phyloP scores from a whole-genome alignment of 2,888 invertebrate species.

The Nezara viridula region DNA sequence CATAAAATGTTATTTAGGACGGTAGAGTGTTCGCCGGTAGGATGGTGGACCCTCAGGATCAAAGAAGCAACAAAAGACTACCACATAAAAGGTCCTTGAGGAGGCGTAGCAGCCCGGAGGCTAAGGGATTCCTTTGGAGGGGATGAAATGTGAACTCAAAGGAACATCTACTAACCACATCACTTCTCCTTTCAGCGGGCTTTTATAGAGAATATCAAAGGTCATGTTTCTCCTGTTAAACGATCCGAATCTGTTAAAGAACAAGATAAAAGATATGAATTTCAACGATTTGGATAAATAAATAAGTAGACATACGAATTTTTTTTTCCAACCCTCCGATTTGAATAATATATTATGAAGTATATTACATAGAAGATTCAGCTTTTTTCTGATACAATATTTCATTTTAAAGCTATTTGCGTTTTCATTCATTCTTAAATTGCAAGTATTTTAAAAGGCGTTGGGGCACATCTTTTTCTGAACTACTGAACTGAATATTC shows the following conservation, averaged over 20 bases:
- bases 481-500: too few species aligned
- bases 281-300: background rate
- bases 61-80: slow-evolving; percentile 14
- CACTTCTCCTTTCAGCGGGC: background rate
- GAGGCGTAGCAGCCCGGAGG: background rate
- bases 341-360: too few species aligned
- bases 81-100: background rate
- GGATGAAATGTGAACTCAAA: slow-evolving; percentile 15
- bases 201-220: background rate
- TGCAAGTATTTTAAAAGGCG: too few species aligned
- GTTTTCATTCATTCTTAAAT: too few species aligned
- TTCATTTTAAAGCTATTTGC: too few species aligned
- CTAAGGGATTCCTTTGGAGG: background rate
- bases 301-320: too few species aligned
- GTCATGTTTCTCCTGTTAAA: background rate
- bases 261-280: too few species aligned
- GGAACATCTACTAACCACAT: background rate
- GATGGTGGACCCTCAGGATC: background rate
- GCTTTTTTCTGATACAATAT: too few species aligned
- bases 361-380: too few species aligned
- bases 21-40: background rate
- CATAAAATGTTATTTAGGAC: background rate
- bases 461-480: too few species aligned
- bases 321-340: too few species aligned
- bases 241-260: background rate